Conservation (phyloP, 2,797 vertebrate species). For the Todus mexicanus region DNA sequence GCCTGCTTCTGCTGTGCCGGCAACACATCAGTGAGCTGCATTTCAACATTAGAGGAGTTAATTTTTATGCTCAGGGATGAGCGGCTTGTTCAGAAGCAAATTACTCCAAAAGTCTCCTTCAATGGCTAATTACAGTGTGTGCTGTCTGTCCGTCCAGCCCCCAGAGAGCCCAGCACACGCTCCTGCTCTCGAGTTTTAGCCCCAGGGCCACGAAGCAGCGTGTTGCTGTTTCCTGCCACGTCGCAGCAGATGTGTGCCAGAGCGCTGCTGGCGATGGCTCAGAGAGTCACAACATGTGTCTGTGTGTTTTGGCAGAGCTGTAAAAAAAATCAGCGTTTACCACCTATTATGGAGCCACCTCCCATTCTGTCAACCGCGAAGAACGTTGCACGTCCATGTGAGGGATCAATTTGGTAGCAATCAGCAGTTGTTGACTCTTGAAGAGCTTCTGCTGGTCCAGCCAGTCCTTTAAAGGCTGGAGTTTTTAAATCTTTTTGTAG, state of each 20-base stretch:
- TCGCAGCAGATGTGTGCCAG: not conserved
- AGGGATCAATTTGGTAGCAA: not conserved
- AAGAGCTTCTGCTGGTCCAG: not conserved
- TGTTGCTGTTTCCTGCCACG: not conserved
- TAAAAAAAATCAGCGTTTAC: not conserved
- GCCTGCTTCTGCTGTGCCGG: not conserved
- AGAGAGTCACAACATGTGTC: not conserved
- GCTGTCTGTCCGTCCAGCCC: not conserved
- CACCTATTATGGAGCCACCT: fast-evolving
- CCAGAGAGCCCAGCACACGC: too few relatives aligned
- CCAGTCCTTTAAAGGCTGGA: not conserved
- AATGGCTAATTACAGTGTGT: fast-evolving
- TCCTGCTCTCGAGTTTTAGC: too few relatives aligned
- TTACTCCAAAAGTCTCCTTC: not conserved
- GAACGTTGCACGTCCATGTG: not conserved
- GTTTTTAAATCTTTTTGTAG: not conserved
- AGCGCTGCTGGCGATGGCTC: fast-evolving
- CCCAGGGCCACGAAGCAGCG: not conserved
- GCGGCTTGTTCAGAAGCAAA: not conserved
- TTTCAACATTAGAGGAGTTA: not conserved
- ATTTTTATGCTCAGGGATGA: not conserved
- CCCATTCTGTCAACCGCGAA: not conserved
- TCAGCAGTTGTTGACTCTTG: not conserved
- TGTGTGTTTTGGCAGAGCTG: not conserved
- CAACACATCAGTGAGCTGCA: not conserved